These are phyloP conservation scores for Poecilus cupreus DNA, from an alignment of 2,888 invertebrate genomes.

Conservation along the genomic window DNA sequence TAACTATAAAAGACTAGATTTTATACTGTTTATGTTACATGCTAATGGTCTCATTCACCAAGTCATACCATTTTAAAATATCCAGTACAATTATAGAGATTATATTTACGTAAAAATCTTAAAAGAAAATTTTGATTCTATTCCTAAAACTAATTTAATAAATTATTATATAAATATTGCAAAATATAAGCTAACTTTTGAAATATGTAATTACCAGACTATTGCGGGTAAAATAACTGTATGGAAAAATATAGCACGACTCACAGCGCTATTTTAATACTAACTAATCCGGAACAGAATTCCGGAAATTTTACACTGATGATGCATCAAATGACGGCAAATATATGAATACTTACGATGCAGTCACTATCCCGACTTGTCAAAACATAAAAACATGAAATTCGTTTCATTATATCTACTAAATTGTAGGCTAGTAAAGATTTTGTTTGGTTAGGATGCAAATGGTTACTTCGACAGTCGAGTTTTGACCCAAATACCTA, in stretches of 20 bases:
- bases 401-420: background rate
- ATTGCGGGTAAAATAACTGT: background rate
- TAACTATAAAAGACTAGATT: conserved; percentile 59
- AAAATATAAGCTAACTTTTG: conserved; percentile 46
- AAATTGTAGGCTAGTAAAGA: background rate
- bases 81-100: conserved; percentile 35
- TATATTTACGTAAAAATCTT: conserved; percentile 43
- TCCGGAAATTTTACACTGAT: background rate
- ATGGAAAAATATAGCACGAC: conserved; percentile 49
- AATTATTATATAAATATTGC: conserved; percentile 48
- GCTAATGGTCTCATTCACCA: conserved; percentile 57
- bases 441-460: background rate
- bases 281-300: conserved; percentile 16
- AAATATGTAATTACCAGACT: conserved; percentile 19
- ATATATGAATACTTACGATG: conserved; percentile 16
- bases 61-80: conserved; percentile 51
- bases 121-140: conserved; percentile 47
- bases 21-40: conserved; percentile 49
- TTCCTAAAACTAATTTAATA: conserved; percentile 39
- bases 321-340: conserved; percentile 2
- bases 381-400: background rate
- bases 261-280: conserved; percentile 39
- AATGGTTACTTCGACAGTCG: background rate
- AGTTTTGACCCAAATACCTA: conserved; percentile 2
- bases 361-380: conserved; percentile 28